Evolutionary conservation across 1,140 invertebrate genomes (phyloP), one percentile per base, ranked within the genome.

Genomic region (Drosophila fuyamai): DNA sequence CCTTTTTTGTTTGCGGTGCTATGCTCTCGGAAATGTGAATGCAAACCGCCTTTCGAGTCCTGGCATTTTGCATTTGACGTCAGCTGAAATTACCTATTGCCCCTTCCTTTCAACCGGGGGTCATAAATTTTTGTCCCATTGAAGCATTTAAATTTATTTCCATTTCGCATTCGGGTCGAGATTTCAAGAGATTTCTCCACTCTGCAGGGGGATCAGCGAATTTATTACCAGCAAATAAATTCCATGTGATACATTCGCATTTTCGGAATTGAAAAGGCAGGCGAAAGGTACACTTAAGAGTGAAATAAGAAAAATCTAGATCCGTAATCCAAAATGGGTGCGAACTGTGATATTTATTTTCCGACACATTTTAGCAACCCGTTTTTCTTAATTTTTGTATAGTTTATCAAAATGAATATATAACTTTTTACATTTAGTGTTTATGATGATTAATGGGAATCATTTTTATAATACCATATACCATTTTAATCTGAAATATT

Each of bases 121-220:
- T 38, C 76, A 86, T 79, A 88, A 82, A 88, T 88, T 88, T 48
- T 12, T 66, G 75, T 63, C 68, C 62, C 67, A 81, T 77, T 73
- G 66, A 80, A 65, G 66, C 58, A 68, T 84, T 84, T 84, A 85
- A 84, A 81, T 85, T 63, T 76, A 84, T 85, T 84, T 84, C 44
- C 80, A 75, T 80, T 62, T 46, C 40, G 58, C 18, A 78, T 58
- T 58, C 2, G 40, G 60, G 32, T 27, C 73, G 54, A 63, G 79
- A 61, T 78, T 77, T 70, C 76, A 40, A 73, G 46, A 65, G 67
- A 59, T 61, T 59, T 74, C 65, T 40, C 36, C 48, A 46, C 58
- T 27, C 32, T 4, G 8, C 32, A 8, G 18, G 50, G 40, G 51
- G 47, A 67, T 57, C 35, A 27, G 40, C 48, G 72, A 71, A 86